A percentile compares a stretch with the other conserved stretches of the same genome.
phyloP scores from a whole-genome alignment of 2,113 vertebrate species.

The Nesospiza acunhae region DNA sequence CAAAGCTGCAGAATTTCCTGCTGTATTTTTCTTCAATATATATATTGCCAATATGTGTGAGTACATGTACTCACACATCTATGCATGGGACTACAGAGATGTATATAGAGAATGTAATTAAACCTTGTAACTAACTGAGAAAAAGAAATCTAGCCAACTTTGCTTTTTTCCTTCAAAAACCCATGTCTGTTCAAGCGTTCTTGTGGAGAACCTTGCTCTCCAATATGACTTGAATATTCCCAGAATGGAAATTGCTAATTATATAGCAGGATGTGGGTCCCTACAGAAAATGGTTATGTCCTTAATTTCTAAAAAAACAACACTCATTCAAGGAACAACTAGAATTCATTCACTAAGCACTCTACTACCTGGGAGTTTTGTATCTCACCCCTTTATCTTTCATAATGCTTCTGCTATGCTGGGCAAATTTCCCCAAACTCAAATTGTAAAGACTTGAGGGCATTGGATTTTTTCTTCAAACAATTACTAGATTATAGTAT shows the following conservation, averaged over 20 bases:
- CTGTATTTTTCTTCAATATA: not conserved
- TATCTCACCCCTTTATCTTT: not conserved
- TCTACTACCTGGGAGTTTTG: not conserved
- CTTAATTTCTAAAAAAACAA: not conserved
- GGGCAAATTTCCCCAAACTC: not conserved
- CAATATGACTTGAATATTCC: not conserved
- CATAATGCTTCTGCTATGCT: not conserved
- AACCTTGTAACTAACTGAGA: not conserved
- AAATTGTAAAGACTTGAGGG: not conserved
- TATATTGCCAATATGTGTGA: not conserved
- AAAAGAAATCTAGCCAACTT: not conserved
- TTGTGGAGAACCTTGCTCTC: not conserved
- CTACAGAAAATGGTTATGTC: not conserved
- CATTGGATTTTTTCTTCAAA: not conserved
- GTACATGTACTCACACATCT: too few relatives aligned
- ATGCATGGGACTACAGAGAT: not conserved
- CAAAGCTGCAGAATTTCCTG: not conserved
- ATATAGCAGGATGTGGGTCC: not conserved
- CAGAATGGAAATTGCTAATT: not conserved
- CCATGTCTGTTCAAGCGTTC: not conserved
- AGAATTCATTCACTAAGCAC: not conserved
- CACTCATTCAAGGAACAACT: not conserved
- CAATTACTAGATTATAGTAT: not conserved
- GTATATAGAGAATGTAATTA: not conserved
- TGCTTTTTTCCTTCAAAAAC: slow-evolving; percentile 2